phyloP scores from a whole-genome alignment of 92 coral and sea anemone species.

The Paramuricea clavata region DNA sequence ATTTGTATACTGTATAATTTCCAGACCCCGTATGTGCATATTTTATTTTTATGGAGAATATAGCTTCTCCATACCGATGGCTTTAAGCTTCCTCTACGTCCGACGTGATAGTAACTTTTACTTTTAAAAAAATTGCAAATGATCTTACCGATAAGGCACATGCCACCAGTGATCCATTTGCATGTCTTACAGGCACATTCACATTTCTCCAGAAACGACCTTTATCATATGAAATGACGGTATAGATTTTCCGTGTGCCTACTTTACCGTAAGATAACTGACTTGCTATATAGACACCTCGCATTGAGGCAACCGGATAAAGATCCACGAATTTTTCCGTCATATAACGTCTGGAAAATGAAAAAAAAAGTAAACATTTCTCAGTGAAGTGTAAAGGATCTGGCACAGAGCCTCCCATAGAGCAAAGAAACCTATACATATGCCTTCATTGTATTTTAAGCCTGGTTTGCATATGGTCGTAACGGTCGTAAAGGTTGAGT shows the following conservation, averaged over 20 bases:
- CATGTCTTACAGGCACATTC: slow-evolving; percentile 75
- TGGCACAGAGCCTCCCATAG: too few species aligned
- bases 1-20: too few species aligned
- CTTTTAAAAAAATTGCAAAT: neutral
- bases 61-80: too few species aligned
- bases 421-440: too few species aligned
- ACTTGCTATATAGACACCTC: slow-evolving; percentile 94
- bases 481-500: too few species aligned
- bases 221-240: slow-evolving; percentile 88
- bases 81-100: too few species aligned
- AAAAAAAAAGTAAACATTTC: slow-evolving; percentile 7
- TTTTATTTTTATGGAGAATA: too few species aligned
- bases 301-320: slow-evolving; percentile 86
- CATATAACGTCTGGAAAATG: slow-evolving; percentile 75
- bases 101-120: too few species aligned
- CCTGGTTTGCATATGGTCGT: too few species aligned
- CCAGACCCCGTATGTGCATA: too few species aligned
- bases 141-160: slow-evolving; percentile 76
- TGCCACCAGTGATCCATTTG: slow-evolving; percentile 64
- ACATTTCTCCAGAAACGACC: slow-evolving; percentile 83
- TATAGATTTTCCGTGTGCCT: slow-evolving; percentile 73
- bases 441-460: too few species aligned
- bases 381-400: too few species aligned
- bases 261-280: slow-evolving; percentile 79
- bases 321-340: slow-evolving; percentile 85